Evolutionary conservation across 2,113 vertebrate species (phyloP).

Genomic region (Thomomys bottae): DNA sequence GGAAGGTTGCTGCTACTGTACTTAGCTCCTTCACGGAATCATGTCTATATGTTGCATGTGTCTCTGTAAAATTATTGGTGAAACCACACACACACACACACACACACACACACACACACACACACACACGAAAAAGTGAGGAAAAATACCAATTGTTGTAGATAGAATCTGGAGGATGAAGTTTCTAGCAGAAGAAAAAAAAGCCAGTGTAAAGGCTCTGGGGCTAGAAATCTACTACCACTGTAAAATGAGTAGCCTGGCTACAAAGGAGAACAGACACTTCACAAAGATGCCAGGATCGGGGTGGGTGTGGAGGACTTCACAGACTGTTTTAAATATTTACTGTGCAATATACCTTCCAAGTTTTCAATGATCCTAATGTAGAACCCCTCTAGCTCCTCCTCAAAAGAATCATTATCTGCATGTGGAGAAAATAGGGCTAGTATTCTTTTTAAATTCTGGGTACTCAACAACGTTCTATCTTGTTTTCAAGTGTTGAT

Average conservation of each 20-base stretch:
- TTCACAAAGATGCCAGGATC: background rate
- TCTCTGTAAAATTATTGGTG: background rate
- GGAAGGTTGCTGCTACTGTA: background rate
- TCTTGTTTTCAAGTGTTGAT: background rate
- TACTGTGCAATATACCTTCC: background rate
- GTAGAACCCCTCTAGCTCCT: background rate
- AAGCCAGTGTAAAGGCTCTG: background rate
- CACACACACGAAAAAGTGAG: background rate
- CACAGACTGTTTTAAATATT: background rate
- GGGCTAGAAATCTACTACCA: background rate
- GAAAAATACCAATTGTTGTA: background rate
- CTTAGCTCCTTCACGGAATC: background rate
- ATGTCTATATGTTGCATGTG: background rate
- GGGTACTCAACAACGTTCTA: background rate
- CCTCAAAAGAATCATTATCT: background rate
- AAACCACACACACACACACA: background rate
- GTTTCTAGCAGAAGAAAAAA: background rate
- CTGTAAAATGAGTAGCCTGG: background rate
- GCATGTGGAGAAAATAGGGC: background rate
- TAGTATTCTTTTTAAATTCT: conserved; percentile 4
- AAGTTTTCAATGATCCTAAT: background rate
- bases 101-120: background rate
- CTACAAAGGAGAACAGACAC: background rate
- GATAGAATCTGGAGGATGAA: background rate
- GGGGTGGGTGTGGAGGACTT: background rate